Evolutionary conservation across 2,113 vertebrate genomes (phyloP).

Genomic region (Eptatretus burgeri): DNA sequence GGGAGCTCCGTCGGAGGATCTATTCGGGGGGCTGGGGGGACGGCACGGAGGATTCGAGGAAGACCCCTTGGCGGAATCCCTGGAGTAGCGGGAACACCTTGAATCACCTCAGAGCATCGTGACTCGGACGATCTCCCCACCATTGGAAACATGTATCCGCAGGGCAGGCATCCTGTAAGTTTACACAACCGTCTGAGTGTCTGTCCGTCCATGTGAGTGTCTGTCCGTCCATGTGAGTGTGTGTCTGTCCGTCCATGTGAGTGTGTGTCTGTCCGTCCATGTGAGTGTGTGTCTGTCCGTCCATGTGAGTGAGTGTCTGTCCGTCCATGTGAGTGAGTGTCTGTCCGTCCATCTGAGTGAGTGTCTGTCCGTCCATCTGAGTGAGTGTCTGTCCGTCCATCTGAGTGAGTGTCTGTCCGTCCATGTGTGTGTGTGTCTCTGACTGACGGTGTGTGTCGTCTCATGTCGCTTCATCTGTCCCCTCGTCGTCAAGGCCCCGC

Average conservation of each 20-base stretch:
- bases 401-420: not conserved
- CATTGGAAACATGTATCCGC: constrained; percentile 38
- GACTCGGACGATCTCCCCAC: too few relatives aligned
- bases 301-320: not conserved
- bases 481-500: constrained; percentile 31
- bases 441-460: not conserved
- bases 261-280: not conserved
- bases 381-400: not conserved
- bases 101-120: too few relatives aligned
- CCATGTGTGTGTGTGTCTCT: not conserved
- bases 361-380: not conserved
- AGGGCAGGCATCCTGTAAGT: constrained; percentile 83
- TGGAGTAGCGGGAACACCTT: too few relatives aligned
- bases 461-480: not conserved
- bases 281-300: not conserved
- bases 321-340: too few relatives aligned
- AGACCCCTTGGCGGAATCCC: too few relatives aligned
- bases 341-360: not conserved
- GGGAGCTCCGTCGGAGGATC: too few relatives aligned
- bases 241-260: not conserved
- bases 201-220: not conserved
- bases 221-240: not conserved
- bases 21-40: too few relatives aligned
- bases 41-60: too few relatives aligned
- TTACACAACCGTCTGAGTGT: constrained; percentile 6